Percentiles rank a stretch among this genome's conserved stretches.
phyloP scores from a whole-genome alignment of 2,888 invertebrate species.

The Cynaeus angustus region DNA sequence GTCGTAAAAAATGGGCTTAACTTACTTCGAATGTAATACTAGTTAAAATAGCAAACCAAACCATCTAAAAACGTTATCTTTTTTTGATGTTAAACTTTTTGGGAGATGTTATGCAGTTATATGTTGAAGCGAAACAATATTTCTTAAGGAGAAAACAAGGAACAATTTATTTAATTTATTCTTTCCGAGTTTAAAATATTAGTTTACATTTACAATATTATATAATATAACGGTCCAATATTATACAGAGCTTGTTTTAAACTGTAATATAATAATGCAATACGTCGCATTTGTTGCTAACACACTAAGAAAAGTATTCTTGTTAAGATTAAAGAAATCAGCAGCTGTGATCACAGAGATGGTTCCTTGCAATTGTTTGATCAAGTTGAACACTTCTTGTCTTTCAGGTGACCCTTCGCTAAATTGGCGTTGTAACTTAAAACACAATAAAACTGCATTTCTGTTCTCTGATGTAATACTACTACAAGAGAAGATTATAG shows the following conservation, averaged over 20 bases:
- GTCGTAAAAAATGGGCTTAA: too few relatives aligned
- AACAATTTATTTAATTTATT: too few relatives aligned
- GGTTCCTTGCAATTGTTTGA: constrained; percentile 20
- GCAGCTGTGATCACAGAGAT: constrained; percentile 41
- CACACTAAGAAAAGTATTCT: not conserved
- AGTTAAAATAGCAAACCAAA: too few relatives aligned
- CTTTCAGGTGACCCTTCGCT: constrained; percentile 17
- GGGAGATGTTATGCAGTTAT: too few relatives aligned
- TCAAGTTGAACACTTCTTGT: constrained; percentile 35
- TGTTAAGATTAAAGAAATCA: constrained; percentile 43
- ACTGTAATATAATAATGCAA: not conserved
- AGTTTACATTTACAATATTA: too few relatives aligned
- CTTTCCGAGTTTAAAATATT: too few relatives aligned
- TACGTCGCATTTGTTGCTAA: not conserved
- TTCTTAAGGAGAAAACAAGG: too few relatives aligned
- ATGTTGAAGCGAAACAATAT: too few relatives aligned
- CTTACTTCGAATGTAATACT: too few relatives aligned
- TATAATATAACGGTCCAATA: too few relatives aligned
- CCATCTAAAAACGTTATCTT: too few relatives aligned
- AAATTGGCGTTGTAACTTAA: constrained; percentile 36
- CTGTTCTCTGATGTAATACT: not conserved
- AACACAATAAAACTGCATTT: constrained; percentile 21
- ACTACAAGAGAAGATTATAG: not conserved
- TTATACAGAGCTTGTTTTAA: constrained; percentile 30
- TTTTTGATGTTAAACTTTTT: too few relatives aligned